These are phyloP conservation scores for Notocelia uddmanniana DNA, from an alignment of 2,888 invertebrate genomes.

Conservation along the genomic window DNA sequence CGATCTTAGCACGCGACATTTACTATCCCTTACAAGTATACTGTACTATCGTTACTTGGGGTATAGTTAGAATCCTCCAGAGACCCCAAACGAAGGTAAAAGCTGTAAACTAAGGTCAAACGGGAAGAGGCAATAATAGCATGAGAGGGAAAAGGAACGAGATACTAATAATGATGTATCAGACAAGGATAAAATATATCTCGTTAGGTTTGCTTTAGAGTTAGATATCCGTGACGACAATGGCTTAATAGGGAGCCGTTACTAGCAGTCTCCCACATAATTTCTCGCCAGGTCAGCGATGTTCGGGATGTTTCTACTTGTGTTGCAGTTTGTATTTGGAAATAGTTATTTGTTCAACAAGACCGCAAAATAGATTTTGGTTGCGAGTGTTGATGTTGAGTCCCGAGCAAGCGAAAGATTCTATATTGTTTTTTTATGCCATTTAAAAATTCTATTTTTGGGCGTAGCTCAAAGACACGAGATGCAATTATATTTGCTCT, in stretches of 20 bases:
- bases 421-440: too few species aligned
- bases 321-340: background rate
- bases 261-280: conserved; percentile 47
- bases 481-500: too few species aligned
- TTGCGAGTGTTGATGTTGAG: too few species aligned
- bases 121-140: too few species aligned
- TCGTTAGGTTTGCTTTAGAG: background rate
- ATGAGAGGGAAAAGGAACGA: too few species aligned
- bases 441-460: too few species aligned
- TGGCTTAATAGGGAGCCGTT: conserved; percentile 35
- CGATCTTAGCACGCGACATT: background rate
- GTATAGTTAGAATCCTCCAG: background rate
- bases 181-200: too few species aligned
- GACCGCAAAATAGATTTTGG: too few species aligned
- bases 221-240: conserved; percentile 31
- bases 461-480: too few species aligned
- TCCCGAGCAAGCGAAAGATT: too few species aligned
- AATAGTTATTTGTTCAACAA: too few species aligned
- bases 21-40: background rate
- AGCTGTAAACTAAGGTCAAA: background rate
- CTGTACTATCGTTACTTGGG: background rate
- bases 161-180: too few species aligned
- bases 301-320: conserved; percentile 45
- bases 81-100: background rate
- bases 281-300: conserved; percentile 45